A percentile compares a stretch with the other conserved stretches of the same genome.
Conservation (phyloP, 2,797 vertebrate species). For the Aeoliscus strigatus region DNA sequence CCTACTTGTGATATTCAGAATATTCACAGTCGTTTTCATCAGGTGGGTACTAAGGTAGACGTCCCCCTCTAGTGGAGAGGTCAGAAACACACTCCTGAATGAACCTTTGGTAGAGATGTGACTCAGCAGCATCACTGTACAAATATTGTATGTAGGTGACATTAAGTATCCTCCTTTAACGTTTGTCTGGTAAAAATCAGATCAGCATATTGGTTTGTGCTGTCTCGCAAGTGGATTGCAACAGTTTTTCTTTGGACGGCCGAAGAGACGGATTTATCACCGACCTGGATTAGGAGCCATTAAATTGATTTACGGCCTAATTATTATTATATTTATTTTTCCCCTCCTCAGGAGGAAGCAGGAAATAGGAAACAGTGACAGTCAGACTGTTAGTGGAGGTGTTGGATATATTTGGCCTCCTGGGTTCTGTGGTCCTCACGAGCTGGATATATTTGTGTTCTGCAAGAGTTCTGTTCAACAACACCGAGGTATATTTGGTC, state of each 20-base stretch:
- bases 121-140: background rate
- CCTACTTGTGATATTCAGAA: too few species aligned
- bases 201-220: constrained; percentile 19
- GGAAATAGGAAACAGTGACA: constrained; percentile 3
- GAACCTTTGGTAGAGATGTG: background rate
- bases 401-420: constrained; percentile 29
- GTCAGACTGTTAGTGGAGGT: constrained; percentile 13
- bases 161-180: constrained; percentile 14
- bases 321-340: too few species aligned
- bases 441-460: constrained; percentile 29
- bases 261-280: constrained; percentile 18
- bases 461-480: constrained; percentile 14
- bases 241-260: constrained; percentile 43
- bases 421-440: constrained; percentile 25
- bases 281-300: too few species aligned
- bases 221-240: constrained; percentile 39
- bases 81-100: constrained; percentile 12
- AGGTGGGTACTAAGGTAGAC: constrained; percentile 11
- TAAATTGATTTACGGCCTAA: too few species aligned
- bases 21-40: background rate
- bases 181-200: too few species aligned
- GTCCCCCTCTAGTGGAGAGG: constrained; percentile 58
- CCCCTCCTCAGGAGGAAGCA: background rate
- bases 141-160: background rate
- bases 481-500: constrained; percentile 39